These are phyloP conservation scores for Acleris laterana DNA, from an alignment of 2,888 invertebrate genomes.

Conservation along the genomic window DNA sequence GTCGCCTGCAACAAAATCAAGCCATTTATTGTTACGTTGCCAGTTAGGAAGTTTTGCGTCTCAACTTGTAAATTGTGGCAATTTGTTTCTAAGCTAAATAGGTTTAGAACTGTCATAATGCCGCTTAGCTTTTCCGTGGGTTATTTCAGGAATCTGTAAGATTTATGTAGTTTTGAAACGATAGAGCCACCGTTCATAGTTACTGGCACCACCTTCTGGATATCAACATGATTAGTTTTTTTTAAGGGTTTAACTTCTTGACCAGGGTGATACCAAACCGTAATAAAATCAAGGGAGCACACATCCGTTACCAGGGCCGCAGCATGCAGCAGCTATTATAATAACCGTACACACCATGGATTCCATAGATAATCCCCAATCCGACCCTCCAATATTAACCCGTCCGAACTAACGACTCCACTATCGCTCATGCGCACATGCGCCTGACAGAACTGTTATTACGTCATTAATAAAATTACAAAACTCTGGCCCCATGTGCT, in stretches of 20 bases:
- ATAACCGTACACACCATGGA: slow-evolving; percentile 57
- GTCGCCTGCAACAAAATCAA: slow-evolving; percentile 56
- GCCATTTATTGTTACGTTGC: slow-evolving; percentile 56
- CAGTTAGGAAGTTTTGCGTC: slow-evolving; percentile 49
- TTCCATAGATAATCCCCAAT: slow-evolving; percentile 73
- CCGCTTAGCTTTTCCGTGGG: neutral
- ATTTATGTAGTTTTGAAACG: no score
- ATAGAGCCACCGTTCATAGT: neutral
- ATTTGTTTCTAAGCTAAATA: slow-evolving; percentile 43
- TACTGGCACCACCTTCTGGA: no score
- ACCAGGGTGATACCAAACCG: neutral
- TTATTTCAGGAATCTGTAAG: neutral
- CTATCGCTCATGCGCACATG: slow-evolving; percentile 83
- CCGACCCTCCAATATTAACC: slow-evolving; percentile 79
- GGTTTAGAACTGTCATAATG: slow-evolving; percentile 4
- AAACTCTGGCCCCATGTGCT: slow-evolving; percentile 79
- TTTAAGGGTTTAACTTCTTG: neutral
- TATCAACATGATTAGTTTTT: no score
- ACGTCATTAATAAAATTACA: slow-evolving; percentile 85
- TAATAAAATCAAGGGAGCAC: slow-evolving; percentile 20
- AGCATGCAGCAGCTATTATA: slow-evolving; percentile 42
- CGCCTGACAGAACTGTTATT: slow-evolving; percentile 83
- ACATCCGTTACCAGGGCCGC: slow-evolving; percentile 19
- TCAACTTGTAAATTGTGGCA: slow-evolving; percentile 52
- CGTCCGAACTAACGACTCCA: slow-evolving; percentile 79